Evolutionary conservation across 2,113 vertebrate species (phyloP).

Genomic region (Oophaga pumilio): DNA sequence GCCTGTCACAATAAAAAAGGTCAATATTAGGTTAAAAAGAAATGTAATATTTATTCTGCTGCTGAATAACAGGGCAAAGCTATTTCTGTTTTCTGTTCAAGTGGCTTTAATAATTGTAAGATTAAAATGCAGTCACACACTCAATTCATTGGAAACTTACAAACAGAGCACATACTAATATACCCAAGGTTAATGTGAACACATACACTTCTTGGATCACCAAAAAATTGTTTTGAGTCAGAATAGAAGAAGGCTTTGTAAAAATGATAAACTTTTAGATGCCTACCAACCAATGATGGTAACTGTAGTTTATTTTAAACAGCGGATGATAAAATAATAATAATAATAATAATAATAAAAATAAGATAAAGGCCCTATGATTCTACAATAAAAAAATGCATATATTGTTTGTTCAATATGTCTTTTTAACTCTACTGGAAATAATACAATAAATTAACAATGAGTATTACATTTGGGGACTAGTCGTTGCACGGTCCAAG

Average conservation of each 20-base stretch:
- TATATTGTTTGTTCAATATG: too few relatives aligned
- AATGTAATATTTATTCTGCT: constrained; percentile 19
- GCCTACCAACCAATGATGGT: background rate
- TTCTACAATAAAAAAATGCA: too few relatives aligned
- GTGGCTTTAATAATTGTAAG: background rate
- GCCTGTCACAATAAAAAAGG: background rate
- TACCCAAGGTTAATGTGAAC: background rate
- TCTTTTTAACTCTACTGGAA: too few relatives aligned
- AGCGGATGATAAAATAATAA: too few relatives aligned
- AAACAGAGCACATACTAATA: background rate
- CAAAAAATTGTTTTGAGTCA: background rate
- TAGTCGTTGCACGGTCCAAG: too few relatives aligned
- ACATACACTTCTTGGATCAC: background rate
- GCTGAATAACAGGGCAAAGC: background rate
- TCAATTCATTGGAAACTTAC: background rate
- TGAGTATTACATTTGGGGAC: too few relatives aligned
- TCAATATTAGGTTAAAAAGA: constrained; percentile 17
- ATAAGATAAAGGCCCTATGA: too few relatives aligned
- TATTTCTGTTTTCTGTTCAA: background rate
- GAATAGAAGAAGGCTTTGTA: background rate
- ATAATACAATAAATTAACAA: too few relatives aligned
- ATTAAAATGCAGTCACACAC: background rate
- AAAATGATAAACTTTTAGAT: background rate
- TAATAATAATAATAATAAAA: too few relatives aligned
- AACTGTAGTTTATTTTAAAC: too few relatives aligned